Evolutionary conservation across 2,113 vertebrate species (phyloP).

Genomic region (Coptodon bakossiorum): DNA sequence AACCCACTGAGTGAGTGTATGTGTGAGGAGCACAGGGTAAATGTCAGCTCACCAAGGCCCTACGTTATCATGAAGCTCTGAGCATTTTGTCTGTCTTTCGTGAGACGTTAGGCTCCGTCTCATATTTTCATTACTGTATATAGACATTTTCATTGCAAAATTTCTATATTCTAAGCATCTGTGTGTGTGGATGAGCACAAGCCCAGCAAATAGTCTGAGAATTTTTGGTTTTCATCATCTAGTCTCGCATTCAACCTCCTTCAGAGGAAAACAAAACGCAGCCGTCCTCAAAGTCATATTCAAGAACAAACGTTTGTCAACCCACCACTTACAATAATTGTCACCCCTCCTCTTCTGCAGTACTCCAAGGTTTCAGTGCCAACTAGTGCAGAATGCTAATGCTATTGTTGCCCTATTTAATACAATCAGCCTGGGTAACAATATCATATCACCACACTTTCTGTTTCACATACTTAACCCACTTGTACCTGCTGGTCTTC

Average conservation of each 20-base stretch:
- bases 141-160: not conserved
- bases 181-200: not conserved
- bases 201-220: not conserved
- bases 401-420: not conserved
- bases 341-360: not conserved
- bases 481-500: not conserved
- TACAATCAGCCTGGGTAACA: not conserved
- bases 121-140: not conserved
- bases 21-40: slow-evolving; percentile 11
- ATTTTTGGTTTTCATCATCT: not conserved
- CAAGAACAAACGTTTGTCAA: slow-evolving; percentile 31
- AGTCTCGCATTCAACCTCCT: not conserved
- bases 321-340: slow-evolving; percentile 19
- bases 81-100: not conserved
- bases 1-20: slow-evolving; percentile 2
- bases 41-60: slow-evolving; percentile 39
- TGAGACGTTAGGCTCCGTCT: not conserved
- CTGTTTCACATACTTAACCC: slow-evolving; percentile 27
- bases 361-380: not conserved
- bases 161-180: not conserved
- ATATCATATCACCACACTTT: slow-evolving; percentile 4
- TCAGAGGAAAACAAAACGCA: slow-evolving; percentile 19
- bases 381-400: slow-evolving; percentile 13
- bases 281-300: slow-evolving; percentile 31
- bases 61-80: not conserved